phyloP scores from a whole-genome alignment of 2,113 vertebrate species.

The Charina bottae region DNA sequence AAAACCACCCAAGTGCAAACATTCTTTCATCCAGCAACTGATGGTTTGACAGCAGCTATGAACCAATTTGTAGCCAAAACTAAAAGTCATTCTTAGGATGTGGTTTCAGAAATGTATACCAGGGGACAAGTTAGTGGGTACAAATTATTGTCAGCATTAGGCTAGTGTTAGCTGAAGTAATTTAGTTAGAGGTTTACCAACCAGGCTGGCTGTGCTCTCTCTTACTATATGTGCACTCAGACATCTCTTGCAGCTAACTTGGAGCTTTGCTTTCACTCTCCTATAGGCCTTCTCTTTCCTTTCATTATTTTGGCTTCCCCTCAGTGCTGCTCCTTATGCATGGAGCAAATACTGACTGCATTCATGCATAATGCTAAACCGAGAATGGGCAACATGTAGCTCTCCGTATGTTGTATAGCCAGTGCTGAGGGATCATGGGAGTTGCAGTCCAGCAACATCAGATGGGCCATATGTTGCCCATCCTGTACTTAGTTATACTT shows the following conservation, averaged over 20 bases:
- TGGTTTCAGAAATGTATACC: slow-evolving; percentile 17
- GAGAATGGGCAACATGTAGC: neutral
- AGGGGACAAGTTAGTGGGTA: neutral
- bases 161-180: slow-evolving; percentile 6
- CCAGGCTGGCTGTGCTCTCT: slow-evolving; percentile 11
- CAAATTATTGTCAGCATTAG: slow-evolving; percentile 8
- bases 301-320: neutral
- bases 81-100: neutral
- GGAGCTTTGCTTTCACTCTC: slow-evolving; percentile 1
- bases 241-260: slow-evolving; percentile 29
- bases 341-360: neutral
- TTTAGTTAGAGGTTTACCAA: neutral
- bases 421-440: neutral
- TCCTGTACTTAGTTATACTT: neutral
- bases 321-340: neutral
- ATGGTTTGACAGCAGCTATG: neutral
- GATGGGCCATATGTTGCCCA: neutral
- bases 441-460: neutral
- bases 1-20: neutral
- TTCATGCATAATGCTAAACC: neutral
- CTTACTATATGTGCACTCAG: slow-evolving; percentile 35
- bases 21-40: neutral
- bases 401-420: neutral
- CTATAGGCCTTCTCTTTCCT: neutral
- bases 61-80: neutral